Evolutionary conservation across 2,888 invertebrate genomes (phyloP).

Genomic region (Nephrotoma guestfalica): DNA sequence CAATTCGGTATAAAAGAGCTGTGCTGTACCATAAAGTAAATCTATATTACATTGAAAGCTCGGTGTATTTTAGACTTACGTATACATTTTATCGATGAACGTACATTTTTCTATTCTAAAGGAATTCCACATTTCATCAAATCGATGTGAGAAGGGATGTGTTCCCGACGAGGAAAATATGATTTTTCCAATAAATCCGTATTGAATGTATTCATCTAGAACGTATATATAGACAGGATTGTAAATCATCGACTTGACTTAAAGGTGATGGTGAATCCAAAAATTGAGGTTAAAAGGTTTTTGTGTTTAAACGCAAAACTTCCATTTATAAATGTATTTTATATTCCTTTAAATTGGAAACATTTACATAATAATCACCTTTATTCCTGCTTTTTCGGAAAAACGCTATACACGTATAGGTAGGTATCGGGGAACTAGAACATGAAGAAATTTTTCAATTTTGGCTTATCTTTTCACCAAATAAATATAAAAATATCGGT

Average conservation of each 20-base stretch:
- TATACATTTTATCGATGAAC: background rate
- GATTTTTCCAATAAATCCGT: background rate
- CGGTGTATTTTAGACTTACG: too few species aligned
- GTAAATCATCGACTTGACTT: background rate
- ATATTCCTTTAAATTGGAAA: background rate
- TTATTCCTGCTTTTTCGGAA: background rate
- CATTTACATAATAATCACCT: background rate
- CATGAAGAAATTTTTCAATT: background rate
- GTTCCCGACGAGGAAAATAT: background rate
- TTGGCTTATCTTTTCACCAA: background rate
- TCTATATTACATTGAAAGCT: background rate
- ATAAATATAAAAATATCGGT: background rate
- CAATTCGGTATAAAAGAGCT: background rate
- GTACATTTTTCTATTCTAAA: background rate
- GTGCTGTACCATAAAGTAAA: background rate
- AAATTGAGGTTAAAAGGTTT: background rate
- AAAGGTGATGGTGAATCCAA: background rate
- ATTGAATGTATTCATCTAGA: background rate
- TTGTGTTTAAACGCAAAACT: background rate
- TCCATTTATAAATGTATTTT: background rate
- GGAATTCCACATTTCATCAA: background rate
- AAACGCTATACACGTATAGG: background rate
- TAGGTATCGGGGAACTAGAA: background rate
- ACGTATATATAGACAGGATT: background rate
- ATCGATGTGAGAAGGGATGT: background rate